These are phyloP conservation scores for Triplophysa siluroides DNA, from an alignment of 2,113 vertebrate genomes.

Conservation along the genomic window DNA sequence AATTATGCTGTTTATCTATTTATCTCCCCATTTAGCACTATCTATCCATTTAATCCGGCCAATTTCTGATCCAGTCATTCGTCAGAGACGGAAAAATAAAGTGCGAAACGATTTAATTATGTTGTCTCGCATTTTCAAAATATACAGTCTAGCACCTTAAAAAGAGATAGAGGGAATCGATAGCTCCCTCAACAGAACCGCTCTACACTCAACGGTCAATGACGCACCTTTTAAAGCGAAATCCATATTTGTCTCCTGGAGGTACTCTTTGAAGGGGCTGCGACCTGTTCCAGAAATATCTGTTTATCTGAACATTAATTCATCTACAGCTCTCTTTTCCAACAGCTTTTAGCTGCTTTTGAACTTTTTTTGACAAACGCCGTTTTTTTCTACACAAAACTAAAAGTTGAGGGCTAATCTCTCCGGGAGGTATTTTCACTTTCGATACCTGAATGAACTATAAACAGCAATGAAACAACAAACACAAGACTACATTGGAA, in stretches of 20 bases:
- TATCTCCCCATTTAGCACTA: background rate
- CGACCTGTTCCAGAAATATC: conserved; percentile 62
- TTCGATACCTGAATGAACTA: conserved; percentile 51
- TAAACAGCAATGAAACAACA: conserved; percentile 55
- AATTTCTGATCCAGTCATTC: conserved; percentile 15
- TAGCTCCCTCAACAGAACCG: conserved; percentile 32
- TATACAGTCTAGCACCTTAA: conserved; percentile 36
- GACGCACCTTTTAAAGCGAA: conserved; percentile 47
- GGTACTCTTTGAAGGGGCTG: conserved; percentile 64
- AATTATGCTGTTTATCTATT: background rate
- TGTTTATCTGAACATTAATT: conserved; percentile 67
- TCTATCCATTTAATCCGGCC: background rate
- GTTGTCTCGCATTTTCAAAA: conserved; percentile 21
- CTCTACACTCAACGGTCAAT: conserved; percentile 41
- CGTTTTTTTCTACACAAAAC: conserved; percentile 57
- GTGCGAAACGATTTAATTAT: conserved; percentile 21
- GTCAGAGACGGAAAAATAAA: conserved; percentile 5
- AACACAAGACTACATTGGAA: conserved; percentile 44
- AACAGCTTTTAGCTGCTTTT: conserved; percentile 56
- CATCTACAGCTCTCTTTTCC: conserved; percentile 63
- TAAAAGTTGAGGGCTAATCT: conserved; percentile 54
- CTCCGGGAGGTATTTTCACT: conserved; percentile 48
- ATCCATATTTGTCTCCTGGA: conserved; percentile 57
- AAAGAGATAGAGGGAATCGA: conserved; percentile 40
- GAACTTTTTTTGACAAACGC: conserved; percentile 55